Conservation (phyloP, 2,113 vertebrate species). For the Platysteira castanea region DNA sequence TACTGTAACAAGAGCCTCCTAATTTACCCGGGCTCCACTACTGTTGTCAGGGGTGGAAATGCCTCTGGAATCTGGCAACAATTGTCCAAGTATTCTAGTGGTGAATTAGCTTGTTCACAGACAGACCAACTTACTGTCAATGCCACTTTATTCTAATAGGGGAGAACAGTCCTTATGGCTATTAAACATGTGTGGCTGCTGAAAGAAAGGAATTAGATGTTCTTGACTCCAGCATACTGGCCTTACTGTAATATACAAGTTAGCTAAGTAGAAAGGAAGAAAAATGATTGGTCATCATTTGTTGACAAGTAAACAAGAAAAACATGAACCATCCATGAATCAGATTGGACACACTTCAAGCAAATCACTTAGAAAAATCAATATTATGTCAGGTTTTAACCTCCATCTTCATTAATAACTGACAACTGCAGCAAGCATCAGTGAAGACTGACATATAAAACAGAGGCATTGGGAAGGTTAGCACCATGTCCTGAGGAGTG, state of each 20-base stretch:
- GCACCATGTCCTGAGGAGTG: neutral
- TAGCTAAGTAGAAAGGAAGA: neutral
- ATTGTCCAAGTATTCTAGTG: neutral
- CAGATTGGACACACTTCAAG: neutral
- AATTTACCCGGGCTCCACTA: neutral
- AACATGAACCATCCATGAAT: neutral
- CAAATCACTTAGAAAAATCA: neutral
- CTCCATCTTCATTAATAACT: neutral
- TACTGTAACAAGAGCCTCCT: neutral
- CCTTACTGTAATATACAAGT: neutral
- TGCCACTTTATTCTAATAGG: neutral
- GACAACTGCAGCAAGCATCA: neutral
- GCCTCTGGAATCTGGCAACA: neutral
- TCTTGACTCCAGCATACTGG: neutral
- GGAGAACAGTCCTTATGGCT: neutral
- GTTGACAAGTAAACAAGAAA: conserved; percentile 6
- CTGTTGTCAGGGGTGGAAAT: neutral
- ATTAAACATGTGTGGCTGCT: neutral
- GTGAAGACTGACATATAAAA: neutral
- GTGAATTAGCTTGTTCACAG: neutral
- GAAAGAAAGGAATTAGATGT: neutral
- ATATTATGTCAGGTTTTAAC: neutral
- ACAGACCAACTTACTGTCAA: neutral
- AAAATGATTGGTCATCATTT: neutral
- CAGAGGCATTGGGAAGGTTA: neutral